phyloP scores from a whole-genome alignment of 2,113 vertebrate genomes.

The Campylorhamphus procurvoides region DNA sequence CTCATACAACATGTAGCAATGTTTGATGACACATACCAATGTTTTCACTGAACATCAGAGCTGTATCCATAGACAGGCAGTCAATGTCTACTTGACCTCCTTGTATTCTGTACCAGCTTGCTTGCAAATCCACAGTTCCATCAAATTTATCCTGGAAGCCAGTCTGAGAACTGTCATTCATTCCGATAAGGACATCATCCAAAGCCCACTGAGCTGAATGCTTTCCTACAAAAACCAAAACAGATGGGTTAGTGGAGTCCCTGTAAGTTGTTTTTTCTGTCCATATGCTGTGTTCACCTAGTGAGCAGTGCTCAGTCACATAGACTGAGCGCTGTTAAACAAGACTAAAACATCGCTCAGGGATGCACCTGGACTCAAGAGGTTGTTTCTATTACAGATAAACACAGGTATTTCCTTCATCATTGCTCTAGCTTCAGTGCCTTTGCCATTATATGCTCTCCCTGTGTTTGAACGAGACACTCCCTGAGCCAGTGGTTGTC shows the following conservation, averaged over 20 bases:
- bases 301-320: background rate
- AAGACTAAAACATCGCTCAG: background rate
- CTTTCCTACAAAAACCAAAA: conserved; percentile 82
- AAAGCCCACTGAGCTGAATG: conserved; percentile 96
- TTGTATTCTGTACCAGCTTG: conserved; percentile 95
- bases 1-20: background rate
- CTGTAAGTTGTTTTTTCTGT: background rate
- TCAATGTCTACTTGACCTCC: conserved; percentile 94
- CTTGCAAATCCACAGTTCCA: conserved; percentile 86
- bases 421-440: background rate
- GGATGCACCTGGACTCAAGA: background rate
- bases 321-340: background rate
- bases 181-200: conserved; percentile 93
- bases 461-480: background rate
- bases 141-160: conserved; percentile 98
- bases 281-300: background rate
- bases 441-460: background rate
- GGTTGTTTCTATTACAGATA: background rate
- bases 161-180: conserved; percentile 96
- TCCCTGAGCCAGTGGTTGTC: background rate
- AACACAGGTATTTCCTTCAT: background rate
- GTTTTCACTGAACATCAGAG: conserved; percentile 89
- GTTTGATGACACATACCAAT: conserved; percentile 73
- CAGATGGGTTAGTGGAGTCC: background rate
- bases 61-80: conserved; percentile 93